Percentiles rank a stretch among this genome's conserved stretches.
phyloP scores from a whole-genome alignment of 2,797 vertebrate genomes.

The Helarctos malayanus region DNA sequence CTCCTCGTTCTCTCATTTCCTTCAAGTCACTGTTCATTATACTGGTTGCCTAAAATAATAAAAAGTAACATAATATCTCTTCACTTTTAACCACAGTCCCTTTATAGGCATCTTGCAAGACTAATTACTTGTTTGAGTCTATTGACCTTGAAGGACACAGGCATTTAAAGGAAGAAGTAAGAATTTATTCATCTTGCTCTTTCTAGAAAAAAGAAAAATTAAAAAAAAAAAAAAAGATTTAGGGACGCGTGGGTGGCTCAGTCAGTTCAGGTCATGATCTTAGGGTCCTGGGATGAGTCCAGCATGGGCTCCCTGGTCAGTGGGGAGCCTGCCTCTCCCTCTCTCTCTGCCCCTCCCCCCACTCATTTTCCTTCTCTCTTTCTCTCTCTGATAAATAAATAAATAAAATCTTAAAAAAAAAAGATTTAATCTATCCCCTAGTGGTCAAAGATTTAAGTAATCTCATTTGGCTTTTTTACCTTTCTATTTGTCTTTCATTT shows the following conservation, averaged over 20 bases:
- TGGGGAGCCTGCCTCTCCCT: no score
- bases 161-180: conserved; percentile 31
- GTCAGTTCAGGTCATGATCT: no score
- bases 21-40: neutral
- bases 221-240: neutral
- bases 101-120: neutral
- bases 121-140: neutral
- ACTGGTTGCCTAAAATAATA: neutral
- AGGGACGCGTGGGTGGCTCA: no score
- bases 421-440: neutral
- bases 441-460: conserved; percentile 41
- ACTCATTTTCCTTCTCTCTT: no score
- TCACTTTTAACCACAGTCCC: neutral
- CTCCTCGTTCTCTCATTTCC: neutral
- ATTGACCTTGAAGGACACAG: neutral
- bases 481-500: neutral
- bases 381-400: no score
- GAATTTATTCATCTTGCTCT: neutral
- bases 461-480: neutral
- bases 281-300: no score
- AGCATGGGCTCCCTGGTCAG: no score
- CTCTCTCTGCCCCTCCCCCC: no score
- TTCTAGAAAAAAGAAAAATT: neutral
- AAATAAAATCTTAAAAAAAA: no score
- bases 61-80: neutral